Percentiles rank a stretch among this genome's conserved stretches.
phyloP scores from a whole-genome alignment of 35 echinoderm and acorn worm genomes.

The Patiria miniata region DNA sequence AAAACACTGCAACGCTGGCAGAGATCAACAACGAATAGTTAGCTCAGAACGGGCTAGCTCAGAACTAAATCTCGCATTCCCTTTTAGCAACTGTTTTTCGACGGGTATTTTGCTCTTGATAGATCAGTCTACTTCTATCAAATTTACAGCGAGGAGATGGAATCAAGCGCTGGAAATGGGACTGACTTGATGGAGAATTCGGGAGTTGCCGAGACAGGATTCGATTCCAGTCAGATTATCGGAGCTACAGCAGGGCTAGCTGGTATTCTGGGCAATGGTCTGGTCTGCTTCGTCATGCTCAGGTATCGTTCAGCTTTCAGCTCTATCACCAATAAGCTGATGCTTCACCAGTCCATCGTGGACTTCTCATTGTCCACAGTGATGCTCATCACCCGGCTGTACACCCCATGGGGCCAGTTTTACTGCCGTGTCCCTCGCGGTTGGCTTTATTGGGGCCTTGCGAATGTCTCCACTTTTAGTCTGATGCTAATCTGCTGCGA shows the following conservation, averaged over 20 bases:
- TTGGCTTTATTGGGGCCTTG: not conserved
- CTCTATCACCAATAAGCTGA: not conserved
- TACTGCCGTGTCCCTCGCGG: not conserved
- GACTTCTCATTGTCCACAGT: not conserved
- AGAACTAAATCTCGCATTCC: too few species aligned
- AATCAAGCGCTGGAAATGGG: too few species aligned
- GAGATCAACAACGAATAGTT: too few species aligned
- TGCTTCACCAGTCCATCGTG: slow-evolving; percentile 8
- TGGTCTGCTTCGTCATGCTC: slow-evolving; percentile 16
- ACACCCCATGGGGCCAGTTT: slow-evolving; percentile 3
- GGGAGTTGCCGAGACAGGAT: too few species aligned
- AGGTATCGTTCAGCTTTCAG: not conserved
- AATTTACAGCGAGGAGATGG: too few species aligned
- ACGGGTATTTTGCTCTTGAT: too few species aligned
- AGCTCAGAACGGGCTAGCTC: too few species aligned
- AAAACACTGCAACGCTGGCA: too few species aligned
- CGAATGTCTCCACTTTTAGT: not conserved
- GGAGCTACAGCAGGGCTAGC: not conserved
- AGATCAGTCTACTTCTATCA: too few species aligned
- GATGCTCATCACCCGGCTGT: not conserved
- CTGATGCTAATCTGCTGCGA: not conserved
- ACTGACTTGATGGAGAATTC: too few species aligned
- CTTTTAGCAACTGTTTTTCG: too few species aligned
- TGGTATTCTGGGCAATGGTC: not conserved
- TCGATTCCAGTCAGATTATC: not conserved